These are phyloP conservation scores for Folsomia manolachei DNA, from an alignment of 2,888 invertebrate genomes.

Conservation along the genomic window DNA sequence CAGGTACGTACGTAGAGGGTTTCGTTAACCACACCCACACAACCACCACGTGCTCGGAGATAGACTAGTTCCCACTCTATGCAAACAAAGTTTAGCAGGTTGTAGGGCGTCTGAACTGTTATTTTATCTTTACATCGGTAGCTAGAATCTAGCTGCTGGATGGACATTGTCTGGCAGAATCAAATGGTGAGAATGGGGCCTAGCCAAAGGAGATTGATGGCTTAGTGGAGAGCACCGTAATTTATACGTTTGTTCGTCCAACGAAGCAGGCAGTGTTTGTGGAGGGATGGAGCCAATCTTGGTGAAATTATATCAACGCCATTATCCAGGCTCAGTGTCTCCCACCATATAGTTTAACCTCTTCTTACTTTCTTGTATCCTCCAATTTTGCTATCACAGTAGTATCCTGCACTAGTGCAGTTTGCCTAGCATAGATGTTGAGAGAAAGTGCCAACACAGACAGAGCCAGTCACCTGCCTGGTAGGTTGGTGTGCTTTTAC, in stretches of 20 bases:
- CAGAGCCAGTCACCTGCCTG: background rate
- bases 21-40: background rate
- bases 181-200: background rate
- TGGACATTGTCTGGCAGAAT: too few species aligned
- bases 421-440: background rate
- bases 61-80: background rate
- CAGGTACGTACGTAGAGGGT: slow-evolving; percentile 62
- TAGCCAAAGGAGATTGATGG: background rate
- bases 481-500: background rate
- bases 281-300: background rate
- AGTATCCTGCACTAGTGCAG: too few species aligned
- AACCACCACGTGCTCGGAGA: background rate
- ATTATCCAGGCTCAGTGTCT: background rate
- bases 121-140: too few species aligned
- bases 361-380: background rate
- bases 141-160: too few species aligned
- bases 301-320: background rate
- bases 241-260: background rate
- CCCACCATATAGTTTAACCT: background rate
- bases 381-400: too few species aligned
- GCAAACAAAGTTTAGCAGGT: background rate
- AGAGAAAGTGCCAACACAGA: background rate
- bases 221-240: background rate
- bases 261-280: background rate
- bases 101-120: too few species aligned